These are phyloP conservation scores for Lampris incognitus DNA, from an alignment of 2,113 vertebrate genomes.

Conservation along the genomic window DNA sequence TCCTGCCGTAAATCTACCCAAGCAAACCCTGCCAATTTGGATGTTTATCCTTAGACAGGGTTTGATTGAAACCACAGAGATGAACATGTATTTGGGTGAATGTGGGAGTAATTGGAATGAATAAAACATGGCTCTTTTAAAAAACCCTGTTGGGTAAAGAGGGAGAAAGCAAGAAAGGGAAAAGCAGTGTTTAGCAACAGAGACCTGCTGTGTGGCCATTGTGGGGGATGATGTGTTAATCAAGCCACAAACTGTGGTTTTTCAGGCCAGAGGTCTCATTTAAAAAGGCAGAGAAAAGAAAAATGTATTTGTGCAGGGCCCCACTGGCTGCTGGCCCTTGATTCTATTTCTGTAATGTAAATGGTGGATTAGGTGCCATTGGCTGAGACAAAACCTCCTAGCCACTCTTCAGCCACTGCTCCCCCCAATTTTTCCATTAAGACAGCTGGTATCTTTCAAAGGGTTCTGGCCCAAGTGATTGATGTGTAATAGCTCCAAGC, in stretches of 20 bases:
- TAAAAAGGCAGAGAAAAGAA: conserved; percentile 66
- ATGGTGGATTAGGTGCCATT: conserved; percentile 80
- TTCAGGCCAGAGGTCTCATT: conserved; percentile 79
- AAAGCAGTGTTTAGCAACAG: conserved; percentile 69
- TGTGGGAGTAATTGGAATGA: conserved; percentile 73
- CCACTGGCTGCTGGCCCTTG: conserved; percentile 76
- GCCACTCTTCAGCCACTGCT: conserved; percentile 45
- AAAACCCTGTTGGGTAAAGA: conserved; percentile 60
- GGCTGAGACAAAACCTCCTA: conserved; percentile 49
- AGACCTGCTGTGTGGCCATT: conserved; percentile 77
- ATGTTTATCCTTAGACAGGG: conserved; percentile 56
- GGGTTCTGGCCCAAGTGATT: conserved; percentile 81
- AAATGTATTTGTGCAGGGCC: conserved; percentile 77
- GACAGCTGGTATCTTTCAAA: conserved; percentile 83
- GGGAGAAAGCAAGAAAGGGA: background rate
- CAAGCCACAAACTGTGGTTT: conserved; percentile 77
- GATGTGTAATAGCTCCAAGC: conserved; percentile 83
- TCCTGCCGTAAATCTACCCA: conserved; percentile 16
- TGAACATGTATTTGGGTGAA: conserved; percentile 64
- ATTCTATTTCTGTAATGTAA: conserved; percentile 81
- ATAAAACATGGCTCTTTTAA: conserved; percentile 73
- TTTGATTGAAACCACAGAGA: conserved; percentile 65
- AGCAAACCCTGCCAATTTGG: conserved; percentile 48
- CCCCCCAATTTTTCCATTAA: conserved; percentile 79
- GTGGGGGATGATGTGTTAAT: conserved; percentile 82